phyloP scores from a whole-genome alignment of 2,888 invertebrate species.

The Griposia aprilina region DNA sequence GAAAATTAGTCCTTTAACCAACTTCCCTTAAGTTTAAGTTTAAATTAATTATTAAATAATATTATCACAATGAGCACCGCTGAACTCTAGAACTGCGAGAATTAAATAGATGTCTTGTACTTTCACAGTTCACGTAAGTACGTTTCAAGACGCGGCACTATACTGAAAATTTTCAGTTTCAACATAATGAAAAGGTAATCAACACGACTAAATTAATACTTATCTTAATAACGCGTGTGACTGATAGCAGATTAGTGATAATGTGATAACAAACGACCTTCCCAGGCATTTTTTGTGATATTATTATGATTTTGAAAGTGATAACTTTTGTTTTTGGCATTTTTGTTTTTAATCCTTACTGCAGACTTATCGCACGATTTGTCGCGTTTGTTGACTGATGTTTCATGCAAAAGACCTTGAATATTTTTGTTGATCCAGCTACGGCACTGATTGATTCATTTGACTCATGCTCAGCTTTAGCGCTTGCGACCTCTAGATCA shows the following conservation, averaged over 20 bases:
- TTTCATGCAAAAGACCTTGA: not conserved
- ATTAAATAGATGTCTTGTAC: not conserved
- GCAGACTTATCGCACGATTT: conserved; percentile 7
- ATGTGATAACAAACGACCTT: conserved; percentile 66
- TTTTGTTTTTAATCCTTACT: conserved; percentile 17
- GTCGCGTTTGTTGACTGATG: not conserved
- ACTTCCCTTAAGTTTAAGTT: not conserved
- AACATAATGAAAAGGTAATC: conserved; percentile 39
- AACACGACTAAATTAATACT: conserved; percentile 33
- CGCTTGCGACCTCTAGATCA: too few relatives aligned
- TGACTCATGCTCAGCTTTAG: too few relatives aligned
- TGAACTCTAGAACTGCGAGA: conserved; percentile 3
- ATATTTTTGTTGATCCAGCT: not conserved
- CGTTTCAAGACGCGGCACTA: conserved; percentile 4
- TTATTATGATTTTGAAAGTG: conserved; percentile 21
- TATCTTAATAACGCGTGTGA: conserved; percentile 55
- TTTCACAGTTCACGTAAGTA: conserved; percentile 20
- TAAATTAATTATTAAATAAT: not conserved
- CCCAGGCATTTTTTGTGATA: conserved; percentile 42
- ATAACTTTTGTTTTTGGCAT: conserved; percentile 8
- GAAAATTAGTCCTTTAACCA: not conserved
- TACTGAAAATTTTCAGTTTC: conserved; percentile 35
- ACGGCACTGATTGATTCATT: not conserved
- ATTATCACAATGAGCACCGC: conserved; percentile 5
- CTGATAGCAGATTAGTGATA: conserved; percentile 53